phyloP scores from a whole-genome alignment of 2,888 invertebrate species.

The Liodrosophila aerea region DNA sequence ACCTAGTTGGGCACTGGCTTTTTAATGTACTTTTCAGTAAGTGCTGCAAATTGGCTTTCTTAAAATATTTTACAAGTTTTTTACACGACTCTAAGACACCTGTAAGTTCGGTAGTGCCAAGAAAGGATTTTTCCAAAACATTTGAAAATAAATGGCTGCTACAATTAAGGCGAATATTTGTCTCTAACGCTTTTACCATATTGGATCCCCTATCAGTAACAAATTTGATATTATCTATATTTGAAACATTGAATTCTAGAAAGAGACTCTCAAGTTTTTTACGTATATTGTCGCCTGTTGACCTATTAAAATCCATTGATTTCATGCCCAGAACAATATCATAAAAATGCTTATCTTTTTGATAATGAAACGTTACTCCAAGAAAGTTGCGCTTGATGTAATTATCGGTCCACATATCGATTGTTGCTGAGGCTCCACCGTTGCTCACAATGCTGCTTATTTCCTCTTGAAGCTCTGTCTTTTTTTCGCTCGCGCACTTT shows the following conservation, averaged over 20 bases:
- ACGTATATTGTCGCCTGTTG: neutral
- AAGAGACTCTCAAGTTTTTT: neutral
- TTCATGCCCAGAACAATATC: neutral
- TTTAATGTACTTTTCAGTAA: neutral
- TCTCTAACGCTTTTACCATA: constrained; percentile 3
- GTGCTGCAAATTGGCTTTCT: constrained; percentile 9
- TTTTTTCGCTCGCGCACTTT: neutral
- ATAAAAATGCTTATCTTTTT: neutral
- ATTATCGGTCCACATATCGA: neutral
- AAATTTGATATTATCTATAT: neutral
- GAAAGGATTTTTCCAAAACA: constrained; percentile 12
- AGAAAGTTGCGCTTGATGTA: neutral
- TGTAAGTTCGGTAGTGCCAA: constrained; percentile 1
- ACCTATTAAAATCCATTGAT: neutral
- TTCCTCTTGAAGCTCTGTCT: neutral
- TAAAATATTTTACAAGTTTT: constrained; percentile 13
- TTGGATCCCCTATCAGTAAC: neutral
- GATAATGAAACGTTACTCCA: neutral
- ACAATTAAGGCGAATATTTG: constrained; percentile 5
- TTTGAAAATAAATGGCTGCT: constrained; percentile 20
- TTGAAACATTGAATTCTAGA: neutral
- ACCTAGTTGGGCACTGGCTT: neutral
- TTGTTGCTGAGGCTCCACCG: neutral
- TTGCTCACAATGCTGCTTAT: neutral
- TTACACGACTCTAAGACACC: constrained; percentile 3